Evolutionary conservation across 2,113 vertebrate species (phyloP), one percentile per base, ranked within the genome.

Genomic region (Trematocara stigmaticum): DNA sequence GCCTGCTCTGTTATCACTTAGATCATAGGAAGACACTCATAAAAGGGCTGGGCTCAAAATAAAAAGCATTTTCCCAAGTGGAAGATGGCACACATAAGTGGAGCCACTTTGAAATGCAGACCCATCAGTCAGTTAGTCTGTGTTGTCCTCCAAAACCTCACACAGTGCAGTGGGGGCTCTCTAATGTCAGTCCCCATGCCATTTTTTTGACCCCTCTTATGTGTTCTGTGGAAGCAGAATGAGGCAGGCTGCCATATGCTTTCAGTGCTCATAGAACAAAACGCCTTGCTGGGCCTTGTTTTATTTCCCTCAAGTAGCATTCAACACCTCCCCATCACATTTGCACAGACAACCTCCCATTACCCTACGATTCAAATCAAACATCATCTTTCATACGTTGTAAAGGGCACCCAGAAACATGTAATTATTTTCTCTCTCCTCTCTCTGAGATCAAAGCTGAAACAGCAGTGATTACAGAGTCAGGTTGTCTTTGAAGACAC

Each of bases 401-500:
- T 84, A 92, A 96, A 95, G 89, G 94, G 93, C 91, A 89, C 82
- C 80, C 57, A 92, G 88, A 93, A 96, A 95, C 94, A 57, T 95
- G 95, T 95, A 88, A 95, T 96, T 95, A 95, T 96, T 96, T 96
- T 93, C 93, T 87, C 92, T 91, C 90, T 92, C 91, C 89, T 93
- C 90, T 93, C 87, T 87, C 93, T 31, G 81, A 94, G 95, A 96
- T 97, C 95, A 96, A 96, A 96, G 94, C 91, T 82, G 53, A 84
- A 94, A 94, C 88, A 84, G 82, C 84, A 88, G 92, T 93, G 94
- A 96, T 97, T 96, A 95, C 94, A 95, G 94, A 93, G 87, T 93
- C 91, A 74, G 93, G 86, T 85, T 84, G 85, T 84, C 94, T 96
- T 96, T 96, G 96, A 96, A 95, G 94, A 89, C 79, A 31, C 87